These are phyloP conservation scores for Andrena flavipes DNA, from an alignment of 2,888 invertebrate species.

Conservation along the genomic window DNA sequence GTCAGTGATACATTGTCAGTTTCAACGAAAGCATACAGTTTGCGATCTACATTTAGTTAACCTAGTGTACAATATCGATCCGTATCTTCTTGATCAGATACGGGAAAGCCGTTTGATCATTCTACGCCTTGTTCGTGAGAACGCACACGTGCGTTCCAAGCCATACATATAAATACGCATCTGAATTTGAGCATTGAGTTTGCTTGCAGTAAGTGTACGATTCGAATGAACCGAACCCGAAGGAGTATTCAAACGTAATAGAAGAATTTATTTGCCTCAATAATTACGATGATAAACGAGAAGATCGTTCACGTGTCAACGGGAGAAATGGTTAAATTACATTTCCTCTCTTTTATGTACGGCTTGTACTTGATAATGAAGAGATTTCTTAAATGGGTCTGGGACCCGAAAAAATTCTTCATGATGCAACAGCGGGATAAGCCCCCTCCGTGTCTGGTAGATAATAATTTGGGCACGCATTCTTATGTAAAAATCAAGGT, in stretches of 20 bases:
- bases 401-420: conserved; percentile 85
- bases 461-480: conserved; percentile 87
- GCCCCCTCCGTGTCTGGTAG: conserved; percentile 87
- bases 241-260: background rate
- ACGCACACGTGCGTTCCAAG: conserved; percentile 13
- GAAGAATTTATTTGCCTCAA: background rate
- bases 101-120: background rate
- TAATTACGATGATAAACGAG: conserved; percentile 53
- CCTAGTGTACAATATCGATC: conserved; percentile 10
- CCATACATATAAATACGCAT: background rate
- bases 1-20: conserved; percentile 51
- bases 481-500: conserved; percentile 89
- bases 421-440: conserved; percentile 85
- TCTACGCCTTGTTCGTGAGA: background rate
- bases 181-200: background rate
- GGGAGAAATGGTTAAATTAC: conserved; percentile 85
- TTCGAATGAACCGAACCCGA: background rate
- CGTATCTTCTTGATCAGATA: conserved; percentile 10
- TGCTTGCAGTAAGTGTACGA: background rate
- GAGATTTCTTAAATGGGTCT: conserved; percentile 85
- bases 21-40: conserved; percentile 32
- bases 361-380: conserved; percentile 86
- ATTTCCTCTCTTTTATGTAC: conserved; percentile 85
- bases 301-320: conserved; percentile 85
- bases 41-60: conserved; percentile 29